Conservation (phyloP, 2,888 invertebrate genomes). For the Eupithecia centaureata region DNA sequence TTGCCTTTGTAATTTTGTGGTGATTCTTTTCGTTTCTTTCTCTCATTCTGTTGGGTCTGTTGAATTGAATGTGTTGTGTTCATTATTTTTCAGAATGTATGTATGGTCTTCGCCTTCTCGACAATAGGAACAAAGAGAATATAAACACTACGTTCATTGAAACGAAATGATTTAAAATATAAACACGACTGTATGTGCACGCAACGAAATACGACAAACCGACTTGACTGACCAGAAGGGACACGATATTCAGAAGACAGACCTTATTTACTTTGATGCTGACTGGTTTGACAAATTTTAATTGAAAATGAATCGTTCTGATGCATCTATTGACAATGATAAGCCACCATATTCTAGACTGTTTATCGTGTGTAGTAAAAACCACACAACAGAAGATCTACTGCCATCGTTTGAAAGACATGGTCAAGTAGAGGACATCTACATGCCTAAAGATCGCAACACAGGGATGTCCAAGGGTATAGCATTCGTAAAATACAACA, state of each 20-base stretch:
- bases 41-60: too few species aligned
- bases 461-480: constrained; percentile 95
- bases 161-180: too few species aligned
- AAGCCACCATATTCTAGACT: constrained; percentile 94
- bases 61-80: too few species aligned
- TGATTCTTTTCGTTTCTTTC: too few species aligned
- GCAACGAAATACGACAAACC: constrained; percentile 2
- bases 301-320: constrained; percentile 36
- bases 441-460: constrained; percentile 93
- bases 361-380: constrained; percentile 94
- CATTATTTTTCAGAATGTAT: too few species aligned
- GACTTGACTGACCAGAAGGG: constrained; percentile 5
- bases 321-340: constrained; percentile 64
- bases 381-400: constrained; percentile 88
- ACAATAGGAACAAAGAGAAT: not conserved
- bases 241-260: not conserved
- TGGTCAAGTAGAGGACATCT: constrained; percentile 94
- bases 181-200: not conserved
- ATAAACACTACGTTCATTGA: not conserved
- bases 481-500: constrained; percentile 94
- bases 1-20: too few species aligned
- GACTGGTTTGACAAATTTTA: not conserved
- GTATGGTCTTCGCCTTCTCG: too few species aligned
- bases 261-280: not conserved
- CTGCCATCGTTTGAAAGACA: constrained; percentile 90